Percentiles rank a stretch among this genome's conserved stretches.
These are phyloP conservation scores for Aphelinus atriplicis DNA, from an alignment of 1,140 invertebrate species.

Conservation along the genomic window DNA sequence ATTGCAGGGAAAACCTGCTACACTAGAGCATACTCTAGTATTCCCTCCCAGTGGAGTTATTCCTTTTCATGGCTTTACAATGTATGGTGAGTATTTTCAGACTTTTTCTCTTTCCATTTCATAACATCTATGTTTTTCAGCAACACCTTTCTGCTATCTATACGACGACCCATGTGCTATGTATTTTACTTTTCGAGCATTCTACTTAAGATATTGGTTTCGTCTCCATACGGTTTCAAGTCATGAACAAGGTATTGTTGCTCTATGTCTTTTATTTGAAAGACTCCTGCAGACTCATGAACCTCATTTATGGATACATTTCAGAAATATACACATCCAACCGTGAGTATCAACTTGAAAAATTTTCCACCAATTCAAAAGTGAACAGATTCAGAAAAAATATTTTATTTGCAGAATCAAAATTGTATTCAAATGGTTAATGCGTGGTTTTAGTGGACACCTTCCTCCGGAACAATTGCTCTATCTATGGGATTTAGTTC, in stretches of 20 bases:
- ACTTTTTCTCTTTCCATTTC: neutral
- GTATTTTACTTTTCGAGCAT: constrained; percentile 90
- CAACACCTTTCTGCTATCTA: constrained; percentile 93
- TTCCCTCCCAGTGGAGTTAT: constrained; percentile 95
- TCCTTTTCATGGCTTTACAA: constrained; percentile 96
- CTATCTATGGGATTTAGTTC: constrained; percentile 89
- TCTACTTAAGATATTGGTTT: constrained; percentile 93
- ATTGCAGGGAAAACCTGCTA: constrained; percentile 78
- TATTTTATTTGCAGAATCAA: constrained; percentile 72
- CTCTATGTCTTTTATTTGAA: constrained; percentile 86
- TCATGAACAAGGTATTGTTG: constrained; percentile 88
- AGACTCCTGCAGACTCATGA: constrained; percentile 90
- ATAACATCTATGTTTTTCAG: constrained; percentile 64
- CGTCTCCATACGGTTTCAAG: constrained; percentile 90
- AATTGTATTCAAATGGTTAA: constrained; percentile 95
- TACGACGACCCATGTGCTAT: constrained; percentile 88
- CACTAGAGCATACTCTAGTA: constrained; percentile 75
- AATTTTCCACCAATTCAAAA: too few species aligned
- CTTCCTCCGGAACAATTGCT: constrained; percentile 91
- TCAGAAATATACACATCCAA: constrained; percentile 85
- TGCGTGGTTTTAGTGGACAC: constrained; percentile 93
- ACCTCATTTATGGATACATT: constrained; percentile 89
- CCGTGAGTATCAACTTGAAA: constrained; percentile 77
- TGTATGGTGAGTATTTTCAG: constrained; percentile 80
- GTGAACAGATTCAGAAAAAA: too few species aligned